These are phyloP conservation scores for Heliocidaris tuberculata DNA, from an alignment of 35 echinoderm and acorn worm species.

Conservation along the genomic window DNA sequence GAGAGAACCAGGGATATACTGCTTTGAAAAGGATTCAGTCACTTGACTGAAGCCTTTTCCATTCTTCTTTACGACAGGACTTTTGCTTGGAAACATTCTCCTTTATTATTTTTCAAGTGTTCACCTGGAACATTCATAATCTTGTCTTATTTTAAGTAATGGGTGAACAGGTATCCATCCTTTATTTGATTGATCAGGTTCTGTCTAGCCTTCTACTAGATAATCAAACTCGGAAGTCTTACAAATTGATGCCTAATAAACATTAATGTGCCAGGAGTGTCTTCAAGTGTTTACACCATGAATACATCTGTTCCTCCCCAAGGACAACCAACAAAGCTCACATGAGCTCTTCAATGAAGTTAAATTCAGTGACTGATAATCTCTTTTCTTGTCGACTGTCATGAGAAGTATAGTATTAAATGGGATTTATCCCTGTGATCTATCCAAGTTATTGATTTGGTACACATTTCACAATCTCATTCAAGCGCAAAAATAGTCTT, in stretches of 20 bases:
- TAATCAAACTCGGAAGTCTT: background rate
- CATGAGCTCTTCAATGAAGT: background rate
- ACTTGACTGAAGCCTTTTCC: background rate
- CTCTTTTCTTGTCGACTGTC: background rate
- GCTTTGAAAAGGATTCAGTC: background rate
- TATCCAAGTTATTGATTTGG: too few species aligned
- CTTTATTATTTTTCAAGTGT: background rate
- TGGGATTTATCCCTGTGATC: too few species aligned
- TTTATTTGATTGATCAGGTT: background rate
- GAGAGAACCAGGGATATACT: background rate
- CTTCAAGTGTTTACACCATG: background rate
- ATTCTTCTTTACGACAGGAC: background rate
- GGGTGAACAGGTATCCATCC: background rate
- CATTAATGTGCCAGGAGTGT: background rate
- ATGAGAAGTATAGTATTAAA: background rate
- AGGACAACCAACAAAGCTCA: background rate
- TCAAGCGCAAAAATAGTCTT: too few species aligned
- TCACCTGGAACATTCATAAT: background rate
- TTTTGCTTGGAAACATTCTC: background rate
- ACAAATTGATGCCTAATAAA: background rate
- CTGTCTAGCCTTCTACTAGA: background rate
- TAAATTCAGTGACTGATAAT: background rate
- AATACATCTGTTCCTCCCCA: background rate
- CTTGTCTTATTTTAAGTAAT: background rate
- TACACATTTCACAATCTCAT: too few species aligned